A percentile compares a stretch with the other conserved stretches of the same genome.
phyloP scores from a whole-genome alignment of 1,140 invertebrate genomes.

The Drosophila oshimai region DNA sequence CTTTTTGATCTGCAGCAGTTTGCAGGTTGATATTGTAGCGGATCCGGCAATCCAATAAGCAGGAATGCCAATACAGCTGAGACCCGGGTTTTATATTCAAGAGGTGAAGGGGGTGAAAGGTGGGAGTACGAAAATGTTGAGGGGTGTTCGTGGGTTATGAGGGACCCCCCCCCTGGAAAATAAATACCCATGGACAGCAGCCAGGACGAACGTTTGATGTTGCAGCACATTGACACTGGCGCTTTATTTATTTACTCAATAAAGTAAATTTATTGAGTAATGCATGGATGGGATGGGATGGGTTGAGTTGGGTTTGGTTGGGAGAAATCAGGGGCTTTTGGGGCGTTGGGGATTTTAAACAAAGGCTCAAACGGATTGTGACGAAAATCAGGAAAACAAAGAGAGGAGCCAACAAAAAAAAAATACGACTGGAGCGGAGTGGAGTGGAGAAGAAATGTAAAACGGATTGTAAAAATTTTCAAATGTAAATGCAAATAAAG shows the following conservation, averaged over 20 bases:
- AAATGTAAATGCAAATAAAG: slow-evolving; percentile 74
- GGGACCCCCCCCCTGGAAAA: slow-evolving; percentile 8
- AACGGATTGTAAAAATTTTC: slow-evolving; percentile 41
- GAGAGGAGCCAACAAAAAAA: not conserved
- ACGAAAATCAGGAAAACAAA: slow-evolving; percentile 24
- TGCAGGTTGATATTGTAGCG: slow-evolving; percentile 4
- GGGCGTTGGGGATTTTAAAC: slow-evolving; percentile 4
- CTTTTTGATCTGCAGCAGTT: slow-evolving; percentile 20
- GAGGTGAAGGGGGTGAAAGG: not conserved
- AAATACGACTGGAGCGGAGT: not conserved
- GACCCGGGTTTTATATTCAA: slow-evolving; percentile 7
- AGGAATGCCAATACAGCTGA: slow-evolving; percentile 45
- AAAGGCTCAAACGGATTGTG: slow-evolving; percentile 45
- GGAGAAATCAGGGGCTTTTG: not conserved
- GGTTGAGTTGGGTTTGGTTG: not conserved
- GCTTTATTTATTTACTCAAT: slow-evolving; percentile 79
- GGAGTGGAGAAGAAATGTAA: not conserved
- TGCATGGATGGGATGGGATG: slow-evolving; percentile 16
- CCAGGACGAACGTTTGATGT: slow-evolving; percentile 45
- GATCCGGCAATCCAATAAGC: slow-evolving; percentile 34
- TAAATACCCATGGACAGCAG: slow-evolving; percentile 37
- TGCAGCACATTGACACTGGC: slow-evolving; percentile 34
- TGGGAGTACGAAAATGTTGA: not conserved
- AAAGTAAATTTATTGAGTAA: slow-evolving; percentile 80
- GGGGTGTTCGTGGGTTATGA: not conserved